Evolutionary conservation across 2,113 vertebrate species (phyloP), one percentile per base, ranked within the genome.

Genomic region (Lophochroa leadbeateri): DNA sequence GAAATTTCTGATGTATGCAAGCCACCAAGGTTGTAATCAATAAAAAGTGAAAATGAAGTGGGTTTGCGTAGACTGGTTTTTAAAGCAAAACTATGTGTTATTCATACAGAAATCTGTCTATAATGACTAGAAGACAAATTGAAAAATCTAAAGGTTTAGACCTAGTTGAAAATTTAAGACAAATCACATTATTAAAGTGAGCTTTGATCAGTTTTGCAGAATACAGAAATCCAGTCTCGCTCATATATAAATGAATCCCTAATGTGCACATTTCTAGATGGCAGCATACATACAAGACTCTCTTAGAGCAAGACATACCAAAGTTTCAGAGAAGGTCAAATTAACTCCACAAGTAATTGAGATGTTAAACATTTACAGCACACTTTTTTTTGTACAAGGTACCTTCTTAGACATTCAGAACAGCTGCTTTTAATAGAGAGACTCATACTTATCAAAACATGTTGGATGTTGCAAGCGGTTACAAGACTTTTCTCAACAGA

Each of bases 11-110:
- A 47, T 39, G 43, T 50, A 92, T 57, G 27, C 46, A 88, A 88
- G 83, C 64, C 92, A 94, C n/a, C 70, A 93, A 82, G 87, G 77
- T 19, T 92, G 57, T 55, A 95, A 93, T 95, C 88, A 79, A 75
- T 96, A 70, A 86, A 76, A 86, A 84, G 69, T 75, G 77, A 96
- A 97, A 96, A 96, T 87, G 31, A 92, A 95, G 79, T 92, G 49
- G 11, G 5, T 94, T 93, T 94, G 74, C 44, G 60, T 50, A 37
- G 81, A 63, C 82, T 64, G 74, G 58, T 79, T 88, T 86, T 81
- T 80, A 93, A 91, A 95, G 74, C 61, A 86, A 88, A 93, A 75
- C 27, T 46, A 82, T 74, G 53, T 47, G 95, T 91, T 96, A 96
- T 93, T 96, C 88, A 96, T 87, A 76, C 23, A 85, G 58, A 96